A percentile compares a stretch with the other conserved stretches of the same genome.
Conservation (phyloP, 2,113 vertebrate genomes). For the Protobothrops mucrosquamatus region DNA sequence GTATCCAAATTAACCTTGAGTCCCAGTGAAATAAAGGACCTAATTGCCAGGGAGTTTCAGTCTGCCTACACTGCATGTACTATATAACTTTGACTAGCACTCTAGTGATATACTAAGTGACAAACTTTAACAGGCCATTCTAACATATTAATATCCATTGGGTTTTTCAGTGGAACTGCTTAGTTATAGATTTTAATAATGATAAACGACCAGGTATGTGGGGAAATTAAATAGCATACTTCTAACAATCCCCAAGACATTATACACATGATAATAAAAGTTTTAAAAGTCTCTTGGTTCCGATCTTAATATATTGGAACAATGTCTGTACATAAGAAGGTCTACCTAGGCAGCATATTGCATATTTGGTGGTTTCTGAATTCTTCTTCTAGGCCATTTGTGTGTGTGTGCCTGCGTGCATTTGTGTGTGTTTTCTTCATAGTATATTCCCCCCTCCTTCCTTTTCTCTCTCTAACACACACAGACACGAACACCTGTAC, state of each 20-base stretch:
- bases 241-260: constrained; percentile 50
- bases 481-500: background rate
- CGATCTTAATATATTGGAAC: constrained; percentile 35
- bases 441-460: background rate
- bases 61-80: background rate
- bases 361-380: background rate
- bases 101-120: constrained; percentile 34
- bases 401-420: background rate
- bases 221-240: constrained; percentile 49
- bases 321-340: constrained; percentile 19
- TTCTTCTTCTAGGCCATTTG: background rate
- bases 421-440: background rate
- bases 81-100: background rate
- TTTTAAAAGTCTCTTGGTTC: constrained; percentile 45
- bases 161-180: constrained; percentile 45
- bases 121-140: constrained; percentile 37
- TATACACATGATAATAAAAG: constrained; percentile 49
- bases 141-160: constrained; percentile 31
- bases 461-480: background rate
- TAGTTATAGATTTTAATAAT: constrained; percentile 52
- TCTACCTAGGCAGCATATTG: background rate
- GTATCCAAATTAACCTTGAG: constrained; percentile 15
- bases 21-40: constrained; percentile 9
- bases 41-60: constrained; percentile 5
- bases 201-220: constrained; percentile 55